Evolutionary conservation across 2,113 vertebrate species (phyloP).

Genomic region (Labrus mixtus): DNA sequence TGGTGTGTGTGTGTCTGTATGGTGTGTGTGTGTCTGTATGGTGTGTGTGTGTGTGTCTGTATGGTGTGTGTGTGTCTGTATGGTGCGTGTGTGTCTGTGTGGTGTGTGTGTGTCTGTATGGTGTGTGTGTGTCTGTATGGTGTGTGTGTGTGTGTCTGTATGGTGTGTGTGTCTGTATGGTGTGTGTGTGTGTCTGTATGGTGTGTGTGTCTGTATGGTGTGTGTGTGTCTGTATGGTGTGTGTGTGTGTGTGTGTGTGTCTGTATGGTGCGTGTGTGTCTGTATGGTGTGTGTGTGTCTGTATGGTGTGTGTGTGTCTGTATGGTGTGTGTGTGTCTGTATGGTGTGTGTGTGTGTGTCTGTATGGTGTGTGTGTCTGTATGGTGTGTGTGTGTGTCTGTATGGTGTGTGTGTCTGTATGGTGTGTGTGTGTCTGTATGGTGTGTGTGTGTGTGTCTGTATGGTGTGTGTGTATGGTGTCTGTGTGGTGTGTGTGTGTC

Average conservation of each 20-base stretch:
- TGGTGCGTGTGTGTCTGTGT: constrained; percentile 19
- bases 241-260: constrained; percentile 4
- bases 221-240: constrained; percentile 8
- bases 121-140: background rate
- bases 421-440: constrained; percentile 10
- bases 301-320: constrained; percentile 2
- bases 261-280: constrained; percentile 15
- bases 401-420: constrained; percentile 14
- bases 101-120: constrained; percentile 10
- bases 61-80: no score
- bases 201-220: constrained; percentile 15
- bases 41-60: constrained; percentile 17
- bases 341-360: constrained; percentile 24
- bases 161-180: constrained; percentile 32
- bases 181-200: background rate
- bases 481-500: constrained; percentile 10
- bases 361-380: background rate
- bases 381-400: constrained; percentile 10
- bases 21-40: constrained; percentile 15
- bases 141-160: constrained; percentile 13
- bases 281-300: constrained; percentile 17
- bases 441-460: constrained; percentile 14
- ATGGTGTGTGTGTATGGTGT: constrained; percentile 14
- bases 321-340: constrained; percentile 12
- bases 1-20: background rate